Percentiles rank a stretch among this genome's conserved stretches.
These are phyloP conservation scores for Rhegmatorhina hoffmannsi DNA, from an alignment of 2,113 vertebrate species.

Conservation along the genomic window DNA sequence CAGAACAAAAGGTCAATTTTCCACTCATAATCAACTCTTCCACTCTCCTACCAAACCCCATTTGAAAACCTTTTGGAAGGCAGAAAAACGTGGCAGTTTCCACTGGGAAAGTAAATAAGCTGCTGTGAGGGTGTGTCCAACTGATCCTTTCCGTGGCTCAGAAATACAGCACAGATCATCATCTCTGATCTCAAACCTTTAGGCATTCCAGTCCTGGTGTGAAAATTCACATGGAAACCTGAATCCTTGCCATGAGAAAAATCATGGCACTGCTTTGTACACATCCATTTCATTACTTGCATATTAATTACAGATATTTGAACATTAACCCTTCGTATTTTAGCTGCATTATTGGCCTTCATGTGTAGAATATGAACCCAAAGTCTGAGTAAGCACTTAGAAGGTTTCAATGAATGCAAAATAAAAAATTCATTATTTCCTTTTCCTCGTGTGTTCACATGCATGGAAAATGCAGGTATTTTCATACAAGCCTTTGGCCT, in stretches of 20 bases:
- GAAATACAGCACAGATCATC: background rate
- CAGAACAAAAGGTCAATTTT: conserved; percentile 14
- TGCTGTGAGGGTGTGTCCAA: background rate
- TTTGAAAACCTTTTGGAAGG: background rate
- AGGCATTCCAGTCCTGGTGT: background rate
- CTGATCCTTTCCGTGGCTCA: background rate
- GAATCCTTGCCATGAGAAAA: background rate
- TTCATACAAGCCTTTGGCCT: background rate
- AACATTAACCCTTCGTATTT: background rate
- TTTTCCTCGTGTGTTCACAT: background rate
- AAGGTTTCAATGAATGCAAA: background rate
- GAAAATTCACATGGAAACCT: background rate
- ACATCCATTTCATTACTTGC: background rate
- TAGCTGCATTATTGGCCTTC: background rate
- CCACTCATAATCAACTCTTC: background rate
- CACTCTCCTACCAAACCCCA: background rate
- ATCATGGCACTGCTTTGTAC: background rate
- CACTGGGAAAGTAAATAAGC: background rate
- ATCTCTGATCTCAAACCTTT: background rate
- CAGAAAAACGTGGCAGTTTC: background rate
- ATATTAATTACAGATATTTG: background rate
- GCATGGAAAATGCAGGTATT: background rate
- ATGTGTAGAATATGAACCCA: background rate
- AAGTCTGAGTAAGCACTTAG: background rate
- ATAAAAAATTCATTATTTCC: background rate